Evolutionary conservation across 2,113 vertebrate genomes (phyloP), one percentile per base, ranked within the genome.

Genomic region (Plotosus lineatus): DNA sequence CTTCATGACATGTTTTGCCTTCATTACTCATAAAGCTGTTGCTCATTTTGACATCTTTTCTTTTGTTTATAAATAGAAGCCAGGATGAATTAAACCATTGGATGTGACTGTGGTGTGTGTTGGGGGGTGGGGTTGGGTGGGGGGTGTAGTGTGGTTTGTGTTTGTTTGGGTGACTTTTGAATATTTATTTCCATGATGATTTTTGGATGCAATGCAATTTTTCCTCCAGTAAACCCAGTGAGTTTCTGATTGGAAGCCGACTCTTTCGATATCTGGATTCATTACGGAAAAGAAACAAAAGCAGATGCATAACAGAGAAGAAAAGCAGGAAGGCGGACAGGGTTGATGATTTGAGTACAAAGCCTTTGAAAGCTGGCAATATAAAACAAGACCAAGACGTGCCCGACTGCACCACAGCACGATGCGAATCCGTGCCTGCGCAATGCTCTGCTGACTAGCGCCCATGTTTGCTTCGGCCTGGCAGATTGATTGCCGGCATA

Each of bases 401-500:
- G 87, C 86, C 85, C 86, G 88, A 87, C 81, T 87, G 81, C 85
- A 48, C 36, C 77, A 6, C 46, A 28, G 33, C 61, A 38, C 61
- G 33, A 63, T 26, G 46, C 23, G 28, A 80, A 63, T 6, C 60
- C 46, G 21, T 23, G 81, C 21, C 48, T 44, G 44, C 15, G 31
- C 38, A 15, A 65, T 38, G 76, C 51, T 78, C 33, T 56, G 23
- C 60, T 44, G 63, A 56, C 60, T 50, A 40, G 28, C 73, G 15
- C 42, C 58, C 17, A 31, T 40, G 68, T 36, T 42, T 42, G 53
- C 26, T 33, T 56, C 7, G 61, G 68, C 33, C 79, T 50, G 56
- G 66, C 44, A 42, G 82, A 86, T 86, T 86, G 74, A 82, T 71
- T 66, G 56, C 69, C 73, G 12, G 33, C 56, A 14, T 63, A 76